Evolutionary conservation across 2,113 vertebrate species (phyloP), one percentile per base, ranked within the genome.

Genomic region (Diphyllodes magnificus): DNA sequence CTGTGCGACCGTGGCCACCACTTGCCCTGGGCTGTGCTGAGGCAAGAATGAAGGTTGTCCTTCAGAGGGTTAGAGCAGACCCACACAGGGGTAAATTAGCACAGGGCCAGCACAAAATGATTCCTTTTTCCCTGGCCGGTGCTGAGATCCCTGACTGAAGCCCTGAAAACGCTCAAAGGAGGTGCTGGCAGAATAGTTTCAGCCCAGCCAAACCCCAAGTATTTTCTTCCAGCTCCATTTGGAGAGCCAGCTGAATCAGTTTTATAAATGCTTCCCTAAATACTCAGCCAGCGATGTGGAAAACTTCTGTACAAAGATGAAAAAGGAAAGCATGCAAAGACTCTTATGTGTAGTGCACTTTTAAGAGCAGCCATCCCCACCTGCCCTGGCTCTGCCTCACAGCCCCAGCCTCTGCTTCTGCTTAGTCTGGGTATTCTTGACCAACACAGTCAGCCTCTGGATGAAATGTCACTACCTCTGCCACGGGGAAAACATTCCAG

Each of bases 1-100:
- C 47, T 47, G 56, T 31, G 50, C 0, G 0, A 37, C 25, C 20
- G 27, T 3, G 10, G 19, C 44, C 2, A 2, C 21, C 0, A 0
- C 59, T 82, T 85, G n/a, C 9, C 40, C 33, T 1, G 1, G 35
- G n/a, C 37, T 66, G 16, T 66, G 31, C 45, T 77, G 64, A 49
- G 22, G 12, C 23, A 71, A 47, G 42, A 77, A 47, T 10, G 33
- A 51, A 68, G 13, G 50, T 20, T 70, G 25, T 39, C 23, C 23
- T 75, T 63, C 24, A 53, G 70, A 82, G 16, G 6, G 22, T 45
- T 82, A 65, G 6, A 68, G 40, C 27, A 82, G 35, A 28, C 18
- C 31, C 64, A 16, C 0, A 1, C 7, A 50, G 14, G 42, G 63
- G 37, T 45, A 56, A 51, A 64, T 88, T 78, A 85, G 51, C 54